Conservation (phyloP, 2,113 vertebrate genomes). For the Scortum barcoo region DNA sequence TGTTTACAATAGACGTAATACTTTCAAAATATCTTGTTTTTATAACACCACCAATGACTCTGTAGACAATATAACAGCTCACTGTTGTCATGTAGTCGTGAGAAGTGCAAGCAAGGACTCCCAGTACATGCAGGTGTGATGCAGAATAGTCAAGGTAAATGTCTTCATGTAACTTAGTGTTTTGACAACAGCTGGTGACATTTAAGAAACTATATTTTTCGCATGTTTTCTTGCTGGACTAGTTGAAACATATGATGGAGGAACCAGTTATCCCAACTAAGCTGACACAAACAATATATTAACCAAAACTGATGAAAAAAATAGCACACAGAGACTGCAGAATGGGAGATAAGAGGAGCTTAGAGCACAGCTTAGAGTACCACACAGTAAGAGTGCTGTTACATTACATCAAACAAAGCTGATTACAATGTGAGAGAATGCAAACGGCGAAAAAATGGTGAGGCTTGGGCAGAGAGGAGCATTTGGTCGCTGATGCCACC, state of each 20-base stretch:
- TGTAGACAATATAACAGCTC: background rate
- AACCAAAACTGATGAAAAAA: background rate
- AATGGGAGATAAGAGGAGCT: background rate
- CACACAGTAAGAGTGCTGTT: background rate
- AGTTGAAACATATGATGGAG: background rate
- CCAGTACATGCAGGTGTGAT: too few species aligned
- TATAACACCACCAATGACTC: slow-evolving; percentile 1
- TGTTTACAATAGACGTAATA: background rate
- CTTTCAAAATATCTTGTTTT: background rate
- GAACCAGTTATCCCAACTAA: background rate
- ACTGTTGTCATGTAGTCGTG: background rate
- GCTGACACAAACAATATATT: background rate
- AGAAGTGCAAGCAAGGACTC: background rate
- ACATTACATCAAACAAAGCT: slow-evolving; percentile 13
- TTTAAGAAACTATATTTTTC: background rate
- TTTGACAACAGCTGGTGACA: background rate
- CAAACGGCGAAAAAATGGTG: background rate
- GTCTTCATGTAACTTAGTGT: background rate
- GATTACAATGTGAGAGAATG: slow-evolving; percentile 5
- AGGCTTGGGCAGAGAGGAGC: background rate
- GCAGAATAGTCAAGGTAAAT: background rate
- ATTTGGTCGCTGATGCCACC: slow-evolving; percentile 48
- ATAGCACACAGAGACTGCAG: background rate
- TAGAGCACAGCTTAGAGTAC: background rate
- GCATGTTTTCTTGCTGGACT: background rate